Evolutionary conservation across 2,113 vertebrate species (phyloP).

Genomic region (Balaeniceps rex): DNA sequence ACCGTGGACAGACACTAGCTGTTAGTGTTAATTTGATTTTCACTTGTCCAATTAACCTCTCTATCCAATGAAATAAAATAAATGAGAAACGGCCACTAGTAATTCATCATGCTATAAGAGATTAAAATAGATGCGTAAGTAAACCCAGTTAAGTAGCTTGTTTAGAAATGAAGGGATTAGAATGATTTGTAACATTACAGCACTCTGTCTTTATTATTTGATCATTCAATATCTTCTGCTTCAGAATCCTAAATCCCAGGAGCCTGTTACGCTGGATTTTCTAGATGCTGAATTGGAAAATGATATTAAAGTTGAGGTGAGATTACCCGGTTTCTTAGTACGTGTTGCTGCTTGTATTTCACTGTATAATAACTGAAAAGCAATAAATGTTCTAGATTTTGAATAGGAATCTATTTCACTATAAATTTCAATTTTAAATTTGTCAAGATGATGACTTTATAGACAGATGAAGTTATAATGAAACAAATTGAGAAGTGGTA

Average conservation of each 20-base stretch:
- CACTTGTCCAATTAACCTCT: neutral
- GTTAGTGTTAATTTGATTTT: neutral
- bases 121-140: conserved; percentile 44
- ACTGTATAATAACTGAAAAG: neutral
- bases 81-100: neutral
- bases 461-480: neutral
- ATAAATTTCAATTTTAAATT: neutral
- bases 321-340: neutral
- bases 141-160: neutral
- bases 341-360: neutral
- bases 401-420: neutral
- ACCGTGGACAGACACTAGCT: neutral
- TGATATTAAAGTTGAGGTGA: conserved; percentile 95
- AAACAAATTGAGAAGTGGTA: neutral
- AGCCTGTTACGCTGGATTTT: conserved; percentile 95
- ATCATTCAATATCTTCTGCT: conserved; percentile 47
- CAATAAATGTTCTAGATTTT: neutral
- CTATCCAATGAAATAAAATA: neutral
- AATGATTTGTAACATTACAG: neutral
- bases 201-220: conserved; percentile 16
- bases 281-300: conserved; percentile 96
- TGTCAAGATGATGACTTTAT: neutral
- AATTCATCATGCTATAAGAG: neutral
- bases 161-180: neutral
- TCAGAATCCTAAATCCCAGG: conserved; percentile 98